Evolutionary conservation across 2,797 vertebrate species (phyloP), one percentile per base, ranked within the genome.

Genomic region (Peromyscus melanophrys): DNA sequence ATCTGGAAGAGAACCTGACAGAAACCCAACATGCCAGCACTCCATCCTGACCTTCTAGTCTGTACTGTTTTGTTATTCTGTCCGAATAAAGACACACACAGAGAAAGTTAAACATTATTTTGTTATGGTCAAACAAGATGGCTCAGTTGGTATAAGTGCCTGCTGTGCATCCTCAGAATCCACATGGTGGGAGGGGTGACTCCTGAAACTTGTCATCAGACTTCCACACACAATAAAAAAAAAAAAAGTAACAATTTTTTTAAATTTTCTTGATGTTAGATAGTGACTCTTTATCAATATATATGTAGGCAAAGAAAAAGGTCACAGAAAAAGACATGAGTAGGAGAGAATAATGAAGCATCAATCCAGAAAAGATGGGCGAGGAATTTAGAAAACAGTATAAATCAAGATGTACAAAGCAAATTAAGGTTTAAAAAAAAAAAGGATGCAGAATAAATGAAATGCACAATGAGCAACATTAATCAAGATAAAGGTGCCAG

Each of bases 251-350:
- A 80, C 29, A 55, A 55, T 17, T 23, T 71, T 71, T 71, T 37
- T 10, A 76, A 76, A 89, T 77, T 82, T 90, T 86, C 23, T 29
- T 82, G 52, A 8, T 59, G 16, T 90, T 65, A 57, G 3, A 25
- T 52, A 78, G 34, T 87, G 63, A 73, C 6, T 88, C 40, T 90
- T 81, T 80, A 19, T 88, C 55, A 90, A 78, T 40, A 40, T 25
- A 77, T 93, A 37, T 31, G 87, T 25, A 90, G 67, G 55, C 21
- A 83, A 87, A 94, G 11, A 92, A 92, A 92, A 81, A 65, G 19
- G 12, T 92, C 88, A 84, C 52, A 0, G 0, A 61, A 86, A 97
- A 96, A 76, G 12, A 55, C 2, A 88, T 71, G 46, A 80, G 88
- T 19, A 93, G 37, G 31, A 94, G 6, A 88, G 83, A 96, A 83